Evolutionary conservation across 2,113 vertebrate genomes (phyloP), one percentile per base, ranked within the genome.

Genomic region (Ictidomys tridecemlineatus): DNA sequence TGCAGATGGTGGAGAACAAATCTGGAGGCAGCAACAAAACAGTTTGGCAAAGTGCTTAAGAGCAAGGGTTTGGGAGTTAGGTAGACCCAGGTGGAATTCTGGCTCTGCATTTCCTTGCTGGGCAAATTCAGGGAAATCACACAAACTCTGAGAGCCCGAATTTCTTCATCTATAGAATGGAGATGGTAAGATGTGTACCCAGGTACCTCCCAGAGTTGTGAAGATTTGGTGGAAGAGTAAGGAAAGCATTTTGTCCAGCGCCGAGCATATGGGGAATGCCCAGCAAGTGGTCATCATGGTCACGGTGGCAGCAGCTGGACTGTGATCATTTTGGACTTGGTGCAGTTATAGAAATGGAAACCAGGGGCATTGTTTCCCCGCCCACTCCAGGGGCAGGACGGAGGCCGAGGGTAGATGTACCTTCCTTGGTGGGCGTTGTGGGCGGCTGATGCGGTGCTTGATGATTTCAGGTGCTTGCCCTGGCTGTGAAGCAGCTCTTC

Each of bases 401-500:
- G 39, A 80, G 94, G 65, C n/a, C 28, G 61, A 48, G 5, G 39
- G 48, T 26, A 18, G 67, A 12, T 13, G 14, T 10, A 11, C n/a
- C n/a, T 22, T 7, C 58, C 20, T 22, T 78, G 39, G 4, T 78
- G 53, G 45, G 39, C 6, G 2, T 30, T 1, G 0, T 56, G 53
- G 14, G 17, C 24, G 83, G 72, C 74, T 93, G 87, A 95, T 34
- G 24, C 77, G 7, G 16, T 70, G 6, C 65, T 96, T 95, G 53
- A n/a, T 96, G 97, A 61, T 96, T 96, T 96, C 93, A 99, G 99
- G 97, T 99, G 93, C 98, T 99, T 6, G 70, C 99, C 26, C 98
- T 98, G 88, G 97, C 98, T 1, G 99, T 99, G 96, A 99, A 99
- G 79, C 99, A 99, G 98, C 98, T 99, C 65, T 99, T 99, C 96